Conservation (phyloP, 2,888 invertebrate species). For the Polymixis lichenea region DNA sequence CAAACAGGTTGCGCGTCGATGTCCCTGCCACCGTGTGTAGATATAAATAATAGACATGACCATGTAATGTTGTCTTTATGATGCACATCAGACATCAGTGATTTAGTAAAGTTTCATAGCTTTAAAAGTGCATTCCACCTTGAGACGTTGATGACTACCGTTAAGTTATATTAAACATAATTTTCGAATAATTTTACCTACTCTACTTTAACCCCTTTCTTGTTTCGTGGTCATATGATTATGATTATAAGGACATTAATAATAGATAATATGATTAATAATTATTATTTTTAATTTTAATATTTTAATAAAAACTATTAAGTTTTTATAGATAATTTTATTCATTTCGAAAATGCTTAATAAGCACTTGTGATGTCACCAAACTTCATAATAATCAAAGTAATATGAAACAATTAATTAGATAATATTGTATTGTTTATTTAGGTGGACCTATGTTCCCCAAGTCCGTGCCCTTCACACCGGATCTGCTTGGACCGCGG, state of each 20-base stretch:
- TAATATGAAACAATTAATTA: background rate
- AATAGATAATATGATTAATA: too few species aligned
- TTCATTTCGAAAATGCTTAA: background rate
- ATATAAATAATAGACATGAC: background rate
- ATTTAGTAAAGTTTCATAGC: background rate
- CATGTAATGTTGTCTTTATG: background rate
- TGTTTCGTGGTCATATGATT: background rate
- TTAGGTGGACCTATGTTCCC: slow-evolving; percentile 93
- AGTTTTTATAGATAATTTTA: too few species aligned
- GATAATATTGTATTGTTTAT: slow-evolving; percentile 70
- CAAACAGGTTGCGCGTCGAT: too few species aligned
- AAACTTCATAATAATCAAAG: background rate
- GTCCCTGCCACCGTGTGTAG: background rate
- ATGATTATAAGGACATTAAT: too few species aligned
- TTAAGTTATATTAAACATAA: background rate
- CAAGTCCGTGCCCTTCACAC: slow-evolving; percentile 92
- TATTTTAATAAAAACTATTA: too few species aligned
- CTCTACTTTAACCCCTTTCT: background rate
- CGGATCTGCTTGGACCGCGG: slow-evolving; percentile 93
- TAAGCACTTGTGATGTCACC: background rate
- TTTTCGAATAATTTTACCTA: background rate
- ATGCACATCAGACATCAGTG: background rate
- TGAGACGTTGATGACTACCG: background rate
- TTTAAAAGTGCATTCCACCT: too few species aligned
- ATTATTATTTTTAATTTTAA: too few species aligned